phyloP scores from a whole-genome alignment of 2,113 vertebrate genomes.

The Narcine bancroftii region DNA sequence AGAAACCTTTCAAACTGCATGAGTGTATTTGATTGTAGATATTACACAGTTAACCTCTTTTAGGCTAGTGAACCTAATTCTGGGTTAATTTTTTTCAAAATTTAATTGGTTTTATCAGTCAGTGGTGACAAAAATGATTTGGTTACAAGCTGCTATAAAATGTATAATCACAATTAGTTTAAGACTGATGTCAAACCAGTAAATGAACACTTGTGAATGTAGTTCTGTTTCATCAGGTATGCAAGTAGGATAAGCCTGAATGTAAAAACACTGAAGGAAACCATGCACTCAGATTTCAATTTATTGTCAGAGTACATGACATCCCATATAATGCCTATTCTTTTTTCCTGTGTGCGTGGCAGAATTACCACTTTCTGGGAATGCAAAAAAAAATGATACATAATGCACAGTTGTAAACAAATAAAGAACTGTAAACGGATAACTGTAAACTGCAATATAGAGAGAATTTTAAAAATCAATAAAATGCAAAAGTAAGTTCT shows the following conservation, averaged over 20 bases:
- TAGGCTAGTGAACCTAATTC: background rate
- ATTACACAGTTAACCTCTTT: background rate
- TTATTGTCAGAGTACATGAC: too few relatives aligned
- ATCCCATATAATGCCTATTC: too few relatives aligned
- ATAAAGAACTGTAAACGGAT: too few relatives aligned
- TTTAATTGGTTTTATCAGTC: background rate
- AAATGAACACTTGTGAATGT: background rate
- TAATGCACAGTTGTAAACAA: too few relatives aligned
- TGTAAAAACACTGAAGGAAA: background rate
- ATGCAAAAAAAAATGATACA: too few relatives aligned
- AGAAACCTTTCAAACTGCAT: background rate
- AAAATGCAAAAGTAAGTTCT: too few relatives aligned
- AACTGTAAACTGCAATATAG: too few relatives aligned
- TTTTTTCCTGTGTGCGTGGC: too few relatives aligned
- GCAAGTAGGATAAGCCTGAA: background rate
- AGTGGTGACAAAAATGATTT: background rate
- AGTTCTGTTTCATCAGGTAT: too few relatives aligned
- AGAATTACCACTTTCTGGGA: too few relatives aligned
- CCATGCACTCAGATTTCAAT: too few relatives aligned
- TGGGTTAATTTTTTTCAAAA: background rate
- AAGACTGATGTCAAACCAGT: background rate
- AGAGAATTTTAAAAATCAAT: too few relatives aligned
- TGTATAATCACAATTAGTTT: background rate
- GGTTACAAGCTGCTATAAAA: background rate
- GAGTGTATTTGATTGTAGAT: background rate